Conservation (phyloP, 64 coral and sea anemone genomes). For the Exaiptasia diaphana region DNA sequence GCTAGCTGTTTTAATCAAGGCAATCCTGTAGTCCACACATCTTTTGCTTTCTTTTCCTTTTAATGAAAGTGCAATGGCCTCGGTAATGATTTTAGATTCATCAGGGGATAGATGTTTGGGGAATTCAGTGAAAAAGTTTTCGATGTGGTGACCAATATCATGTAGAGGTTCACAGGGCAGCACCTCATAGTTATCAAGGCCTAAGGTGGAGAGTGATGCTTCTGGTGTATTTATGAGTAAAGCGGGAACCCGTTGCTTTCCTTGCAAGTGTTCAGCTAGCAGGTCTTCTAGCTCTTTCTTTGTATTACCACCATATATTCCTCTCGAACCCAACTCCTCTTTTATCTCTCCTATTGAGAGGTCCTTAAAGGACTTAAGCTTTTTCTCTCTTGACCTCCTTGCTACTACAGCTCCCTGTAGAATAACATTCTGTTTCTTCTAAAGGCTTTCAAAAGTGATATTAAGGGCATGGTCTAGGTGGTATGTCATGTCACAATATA, state of each 20-base stretch:
- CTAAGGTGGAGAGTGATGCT: neutral
- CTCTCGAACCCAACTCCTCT: neutral
- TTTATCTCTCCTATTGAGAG: conserved; percentile 18
- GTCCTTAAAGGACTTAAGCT: conserved; percentile 24
- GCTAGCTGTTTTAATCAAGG: neutral
- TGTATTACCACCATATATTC: neutral
- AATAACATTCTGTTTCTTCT: neutral
- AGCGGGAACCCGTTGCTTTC: conserved; percentile 3
- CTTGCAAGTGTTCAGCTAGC: neutral
- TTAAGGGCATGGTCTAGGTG: conserved; percentile 29
- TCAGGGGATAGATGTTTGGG: neutral
- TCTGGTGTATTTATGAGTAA: neutral
- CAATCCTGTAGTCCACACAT: conserved; percentile 13
- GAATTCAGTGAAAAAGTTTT: conserved; percentile 4
- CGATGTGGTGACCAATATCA: conserved; percentile 42
- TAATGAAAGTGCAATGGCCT: neutral
- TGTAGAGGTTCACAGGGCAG: conserved; percentile 37
- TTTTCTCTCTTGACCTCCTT: neutral
- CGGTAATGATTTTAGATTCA: conserved; percentile 6
- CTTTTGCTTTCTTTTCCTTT: conserved; percentile 48
- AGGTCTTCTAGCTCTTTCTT: neutral
- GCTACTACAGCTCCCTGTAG: neutral
- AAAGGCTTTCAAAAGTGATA: neutral
- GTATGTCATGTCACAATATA: conserved; percentile 10
- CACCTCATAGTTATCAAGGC: conserved; percentile 20